phyloP scores from a whole-genome alignment of 2,888 invertebrate species.

The Heteropelma amictum region DNA sequence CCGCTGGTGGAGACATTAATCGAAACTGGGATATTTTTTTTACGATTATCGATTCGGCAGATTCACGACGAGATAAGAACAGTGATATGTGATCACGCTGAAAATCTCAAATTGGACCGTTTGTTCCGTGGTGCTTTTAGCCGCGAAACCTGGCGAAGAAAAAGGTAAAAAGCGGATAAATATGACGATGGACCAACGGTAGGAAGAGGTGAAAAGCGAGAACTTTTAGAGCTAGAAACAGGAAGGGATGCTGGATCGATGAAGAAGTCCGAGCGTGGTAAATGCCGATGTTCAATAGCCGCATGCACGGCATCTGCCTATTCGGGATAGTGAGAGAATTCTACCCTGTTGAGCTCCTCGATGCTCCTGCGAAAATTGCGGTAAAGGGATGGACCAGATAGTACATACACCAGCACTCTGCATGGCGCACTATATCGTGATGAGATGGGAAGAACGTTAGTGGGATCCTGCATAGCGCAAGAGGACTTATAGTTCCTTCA shows the following conservation, averaged over 20 bases:
- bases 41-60: slow-evolving; percentile 60
- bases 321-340: slow-evolving; percentile 14
- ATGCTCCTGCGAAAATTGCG: slow-evolving; percentile 39
- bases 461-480: slow-evolving; percentile 3
- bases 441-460: slow-evolving; percentile 18
- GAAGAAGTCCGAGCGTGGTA: no score
- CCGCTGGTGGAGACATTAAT: slow-evolving; percentile 5
- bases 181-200: no score
- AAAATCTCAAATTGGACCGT: no score
- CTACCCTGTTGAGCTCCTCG: slow-evolving; percentile 25
- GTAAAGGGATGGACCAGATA: slow-evolving; percentile 34
- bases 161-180: no score
- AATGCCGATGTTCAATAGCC: not conserved
- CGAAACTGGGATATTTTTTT: slow-evolving; percentile 57
- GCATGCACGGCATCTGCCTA: not conserved
- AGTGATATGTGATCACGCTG: no score
- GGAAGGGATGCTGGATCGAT: no score
- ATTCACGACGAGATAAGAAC: not conserved
- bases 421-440: no score
- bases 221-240: no score
- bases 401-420: slow-evolving; percentile 22
- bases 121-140: no score
- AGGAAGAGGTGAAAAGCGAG: no score
- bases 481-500: slow-evolving; percentile 39
- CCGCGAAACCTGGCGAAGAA: no score